A percentile compares a stretch with the other conserved stretches of the same genome.
Conservation (phyloP, 1,140 invertebrate genomes). For the Bombus confusus region DNA sequence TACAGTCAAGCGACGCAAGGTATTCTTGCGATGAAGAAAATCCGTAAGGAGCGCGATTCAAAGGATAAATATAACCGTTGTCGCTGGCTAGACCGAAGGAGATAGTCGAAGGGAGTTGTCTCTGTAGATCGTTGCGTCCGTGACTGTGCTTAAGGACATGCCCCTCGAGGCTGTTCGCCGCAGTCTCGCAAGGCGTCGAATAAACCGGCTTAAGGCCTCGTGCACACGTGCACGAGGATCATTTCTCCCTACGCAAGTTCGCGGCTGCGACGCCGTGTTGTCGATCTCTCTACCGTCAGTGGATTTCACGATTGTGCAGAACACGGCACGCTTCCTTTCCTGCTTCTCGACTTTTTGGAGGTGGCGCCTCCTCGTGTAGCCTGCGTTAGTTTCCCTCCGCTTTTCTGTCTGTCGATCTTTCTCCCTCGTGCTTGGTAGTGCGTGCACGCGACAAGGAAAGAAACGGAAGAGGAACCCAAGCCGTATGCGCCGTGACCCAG, state of each 20-base stretch:
- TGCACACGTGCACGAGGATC: constrained; percentile 28
- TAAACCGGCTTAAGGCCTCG: constrained; percentile 49
- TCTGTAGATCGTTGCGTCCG: background rate
- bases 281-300: constrained; percentile 43
- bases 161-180: background rate
- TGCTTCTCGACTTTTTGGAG: constrained; percentile 60
- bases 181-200: constrained; percentile 14
- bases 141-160: constrained; percentile 46
- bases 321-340: constrained; percentile 31
- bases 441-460: constrained; percentile 2
- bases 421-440: background rate
- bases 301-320: constrained; percentile 59
- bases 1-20: constrained; percentile 6
- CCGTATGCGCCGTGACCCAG: constrained; percentile 48
- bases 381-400: constrained; percentile 20
- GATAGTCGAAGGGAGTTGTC: constrained; percentile 46
- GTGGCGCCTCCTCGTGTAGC: constrained; percentile 62
- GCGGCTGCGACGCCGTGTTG: constrained; percentile 7
- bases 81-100: constrained; percentile 41
- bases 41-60: constrained; percentile 11
- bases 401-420: constrained; percentile 6
- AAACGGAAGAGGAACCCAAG: constrained; percentile 42
- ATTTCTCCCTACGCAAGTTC: constrained; percentile 42
- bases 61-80: constrained; percentile 59
- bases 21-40: constrained; percentile 20